Percentiles rank a stretch among this genome's conserved stretches.
These are phyloP conservation scores for Allobates femoralis DNA, from an alignment of 2,797 vertebrate species.

Conservation along the genomic window DNA sequence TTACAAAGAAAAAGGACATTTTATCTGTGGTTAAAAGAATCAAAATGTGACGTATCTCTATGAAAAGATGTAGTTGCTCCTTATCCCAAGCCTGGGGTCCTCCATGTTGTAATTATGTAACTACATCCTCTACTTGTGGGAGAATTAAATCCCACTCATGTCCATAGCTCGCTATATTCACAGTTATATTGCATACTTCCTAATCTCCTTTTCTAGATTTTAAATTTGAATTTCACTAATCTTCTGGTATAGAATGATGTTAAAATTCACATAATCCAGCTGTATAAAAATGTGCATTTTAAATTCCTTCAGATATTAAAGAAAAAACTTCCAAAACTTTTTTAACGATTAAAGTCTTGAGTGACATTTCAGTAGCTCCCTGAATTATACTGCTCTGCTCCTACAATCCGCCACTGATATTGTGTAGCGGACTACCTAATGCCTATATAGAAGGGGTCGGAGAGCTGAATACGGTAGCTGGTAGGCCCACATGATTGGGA, in stretches of 20 bases:
- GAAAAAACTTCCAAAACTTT: neutral
- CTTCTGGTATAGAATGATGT: neutral
- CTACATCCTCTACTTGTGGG: neutral
- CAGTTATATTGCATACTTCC: constrained; percentile 5
- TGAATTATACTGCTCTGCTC: neutral
- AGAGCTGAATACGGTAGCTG: too few species aligned
- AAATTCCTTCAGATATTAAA: neutral
- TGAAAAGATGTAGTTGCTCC: neutral
- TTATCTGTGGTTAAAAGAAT: neutral
- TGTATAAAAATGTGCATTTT: neutral
- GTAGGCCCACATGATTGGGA: too few species aligned
- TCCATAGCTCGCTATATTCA: neutral
- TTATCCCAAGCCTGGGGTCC: neutral
- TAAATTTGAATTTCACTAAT: neutral
- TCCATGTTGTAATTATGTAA: constrained; percentile 4
- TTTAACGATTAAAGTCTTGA: neutral
- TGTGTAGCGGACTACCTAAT: neutral
- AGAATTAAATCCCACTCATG: neutral
- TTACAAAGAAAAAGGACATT: neutral
- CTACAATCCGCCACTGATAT: neutral
- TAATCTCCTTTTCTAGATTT: constrained; percentile 9
- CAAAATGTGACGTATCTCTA: neutral
- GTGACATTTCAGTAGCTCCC: neutral
- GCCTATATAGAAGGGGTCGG: too few species aligned
- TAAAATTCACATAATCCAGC: neutral